A percentile compares a stretch with the other conserved stretches of the same genome.
phyloP scores from a whole-genome alignment of 2,888 invertebrate genomes.

The Lycocerus yunnanus region DNA sequence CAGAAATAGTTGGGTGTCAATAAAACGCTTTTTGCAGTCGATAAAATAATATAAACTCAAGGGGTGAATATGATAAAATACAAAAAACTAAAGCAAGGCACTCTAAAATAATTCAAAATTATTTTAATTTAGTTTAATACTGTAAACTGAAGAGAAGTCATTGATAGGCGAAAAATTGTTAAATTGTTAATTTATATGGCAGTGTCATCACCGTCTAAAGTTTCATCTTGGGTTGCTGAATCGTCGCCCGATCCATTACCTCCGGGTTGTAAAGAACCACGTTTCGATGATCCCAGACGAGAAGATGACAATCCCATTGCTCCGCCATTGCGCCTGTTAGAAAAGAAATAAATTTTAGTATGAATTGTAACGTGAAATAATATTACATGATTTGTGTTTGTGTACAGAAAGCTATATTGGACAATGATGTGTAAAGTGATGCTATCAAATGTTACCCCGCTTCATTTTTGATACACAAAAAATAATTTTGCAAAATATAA shows the following conservation, averaged over 20 bases:
- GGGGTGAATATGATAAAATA: not conserved
- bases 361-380: not conserved
- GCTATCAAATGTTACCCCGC: not conserved
- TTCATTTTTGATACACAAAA: too few relatives aligned
- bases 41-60: not conserved
- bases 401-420: not conserved
- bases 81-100: not conserved
- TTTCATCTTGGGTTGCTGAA: constrained; percentile 76
- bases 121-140: not conserved
- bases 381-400: not conserved
- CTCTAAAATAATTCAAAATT: not conserved
- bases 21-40: not conserved
- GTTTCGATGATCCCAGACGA: constrained; percentile 65
- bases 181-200: constrained; percentile 44
- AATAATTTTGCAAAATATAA: too few relatives aligned
- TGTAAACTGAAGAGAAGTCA: not conserved
- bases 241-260: constrained; percentile 73
- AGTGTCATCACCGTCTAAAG: constrained; percentile 74
- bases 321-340: constrained; percentile 53
- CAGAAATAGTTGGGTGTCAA: not conserved
- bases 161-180: not conserved
- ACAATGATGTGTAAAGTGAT: not conserved
- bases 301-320: constrained; percentile 64
- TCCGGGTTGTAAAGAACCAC: constrained; percentile 70
- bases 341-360: not conserved